Evolutionary conservation across 1,140 invertebrate species (phyloP), one percentile per base, ranked within the genome.

Genomic region (Lepidostoma basale): DNA sequence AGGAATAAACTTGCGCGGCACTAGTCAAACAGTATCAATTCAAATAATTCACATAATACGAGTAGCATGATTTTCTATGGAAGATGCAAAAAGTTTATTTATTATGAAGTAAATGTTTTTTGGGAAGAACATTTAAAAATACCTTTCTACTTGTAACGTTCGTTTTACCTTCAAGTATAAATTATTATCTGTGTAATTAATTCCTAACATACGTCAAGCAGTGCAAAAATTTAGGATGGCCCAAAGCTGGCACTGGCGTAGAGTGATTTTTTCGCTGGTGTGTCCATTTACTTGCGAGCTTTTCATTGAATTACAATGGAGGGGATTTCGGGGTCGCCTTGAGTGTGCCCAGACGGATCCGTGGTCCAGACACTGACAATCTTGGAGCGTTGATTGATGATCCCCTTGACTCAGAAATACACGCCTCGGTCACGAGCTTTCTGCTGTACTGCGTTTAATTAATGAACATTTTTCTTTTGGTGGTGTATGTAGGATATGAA

Each of bases 381-480:
- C 62, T 64, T 26, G 42, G n/a, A 14, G 16, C 12, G 22, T 44
- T 64, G 62, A 64, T 64, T 64, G 62, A 64, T 64, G 62, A 64
- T 42, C 20, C 44, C 49, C 62, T 64, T 47, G 18, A 64, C 62
- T 64, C 33, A 49, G 40, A 47, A 47, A 28, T 47, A 47, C 44
- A 18, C 30, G 62, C 39, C 45, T 49, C 25, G n/a, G 39, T 6
- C 16, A 20, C 33, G 39, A 42, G 33, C 39, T 64, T 33, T 47
- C 62, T 16, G 25, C 23, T 8, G 20, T 12, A n/a, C 9, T 12
- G 33, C 14, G 14, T 36, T 36, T 36, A 36, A 36, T 36, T 36
- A 36, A 36, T 36, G 14, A n/a, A 36, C 14, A 36, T 6, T 36
- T 36, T 9, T n/a, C n/a, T n/a, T n/a, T n/a, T n/a, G n/a, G n/a